Evolutionary conservation across 2,888 invertebrate genomes (phyloP), one percentile per base, ranked within the genome.

Genomic region (Lagria hirta): DNA sequence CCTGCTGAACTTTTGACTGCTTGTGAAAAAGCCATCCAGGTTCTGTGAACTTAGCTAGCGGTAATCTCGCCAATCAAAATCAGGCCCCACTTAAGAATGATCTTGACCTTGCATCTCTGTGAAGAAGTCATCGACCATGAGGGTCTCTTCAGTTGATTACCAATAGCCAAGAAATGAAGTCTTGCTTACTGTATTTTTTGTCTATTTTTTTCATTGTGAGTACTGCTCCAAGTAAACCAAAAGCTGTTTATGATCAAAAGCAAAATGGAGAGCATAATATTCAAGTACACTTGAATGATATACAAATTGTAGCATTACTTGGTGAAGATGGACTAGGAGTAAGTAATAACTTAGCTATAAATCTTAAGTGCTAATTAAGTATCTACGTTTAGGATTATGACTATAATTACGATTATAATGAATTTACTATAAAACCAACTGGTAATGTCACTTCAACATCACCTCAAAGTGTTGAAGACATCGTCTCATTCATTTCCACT

Each of bases 251-350:
- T 69, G 87, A 89, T 68, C 88, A 89, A 69, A 79, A 84, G 26
- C 89, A 90, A 72, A 81, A 79, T 2, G 89, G 89, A 11, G 83
- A 86, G 56, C 76, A 84, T 54, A 90, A 90, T 69, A 82, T 90
- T 52, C 86, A 86, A 64, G 75, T 90, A 49, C 84, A 84, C 68
- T 73, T 89, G 51, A 88, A 88, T 72, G 84, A 88, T 70, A 75
- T 89, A 50, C 80, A 85, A 61, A 79, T 89, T 57, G 76, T 88
- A 57, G 86, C 84, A 4, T 65, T 86, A 18, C 62, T 84, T 49
- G 79, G 80, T 55, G 79, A 80, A 21, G 75, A 77, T 21, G 79
- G 79, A 59, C 78, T 82, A 61, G 78, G 78, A 78, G 84, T 77
- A 69, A 71, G 70, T 63, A 27, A 37, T 12, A 3, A 32, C 11